Base-by-base conservation (phyloP, 1,140 invertebrate species). In the Anoplolepis gracilipes region DNA sequence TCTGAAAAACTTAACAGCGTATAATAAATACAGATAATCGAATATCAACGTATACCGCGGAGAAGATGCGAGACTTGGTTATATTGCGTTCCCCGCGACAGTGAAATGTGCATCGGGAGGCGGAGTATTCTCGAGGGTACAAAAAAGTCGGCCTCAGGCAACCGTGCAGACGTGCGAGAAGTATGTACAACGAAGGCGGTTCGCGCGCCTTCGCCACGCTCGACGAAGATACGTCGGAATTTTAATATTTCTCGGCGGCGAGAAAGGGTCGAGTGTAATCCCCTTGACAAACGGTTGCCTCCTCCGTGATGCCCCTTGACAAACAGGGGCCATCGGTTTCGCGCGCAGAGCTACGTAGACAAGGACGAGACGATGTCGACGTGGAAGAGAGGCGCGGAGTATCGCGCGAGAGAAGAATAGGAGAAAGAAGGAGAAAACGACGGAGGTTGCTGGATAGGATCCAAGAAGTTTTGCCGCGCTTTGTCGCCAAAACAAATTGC, bases 401-500 rank as follows among this genome's bases (percentile, higher is more conserved):
- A 69, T 84, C 57, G 42, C 42, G 22, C 4, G 25, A 11, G 25
- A 46, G 39, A 62, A 11, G 1, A 28, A 87, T 28, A 39, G 69
- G 70, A 84, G 59, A 61, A 82, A 84, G 78, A 61, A 28, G 22
- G 39, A 42, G 73, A 84, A 69, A 78, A 55, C 61, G 73, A 88
- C 59, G 72, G 85, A 25, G 70, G 16, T 78, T 78, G 77, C 88
- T 93, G 92, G 92, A 92, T 79, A 89, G 69, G 78, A 84, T 86
- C 92, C 92, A 93, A 93, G 89, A 87, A 90, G 90, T 90, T 91
- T 91, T 78, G 90, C 90, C 85, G 85, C 79, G 90, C 90, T 92
- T 92, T 91, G 92, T 90, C 90, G 89, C 87, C 88, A 81, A 92
- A 92, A 93, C 91, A 91, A 92, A 93, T 91, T 89, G 89, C 86